phyloP scores from a whole-genome alignment of 2,113 vertebrate species.

The Bubo bubo region DNA sequence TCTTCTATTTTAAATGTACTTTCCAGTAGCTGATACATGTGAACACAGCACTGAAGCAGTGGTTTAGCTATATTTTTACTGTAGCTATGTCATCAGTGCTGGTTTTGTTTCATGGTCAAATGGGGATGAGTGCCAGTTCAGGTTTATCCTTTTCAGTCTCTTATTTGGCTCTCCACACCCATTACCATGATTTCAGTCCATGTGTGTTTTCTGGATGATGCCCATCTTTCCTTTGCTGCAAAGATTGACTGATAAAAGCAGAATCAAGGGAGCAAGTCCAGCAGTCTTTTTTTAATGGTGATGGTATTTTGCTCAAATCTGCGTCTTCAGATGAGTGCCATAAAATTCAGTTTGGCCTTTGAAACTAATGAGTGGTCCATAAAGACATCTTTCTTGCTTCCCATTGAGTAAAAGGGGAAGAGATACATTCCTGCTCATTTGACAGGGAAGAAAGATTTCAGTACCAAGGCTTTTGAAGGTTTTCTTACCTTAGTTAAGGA shows the following conservation, averaged over 20 bases:
- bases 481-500: background rate
- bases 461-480: background rate
- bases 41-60: background rate
- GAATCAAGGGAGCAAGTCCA: background rate
- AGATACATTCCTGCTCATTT: background rate
- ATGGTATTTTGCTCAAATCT: background rate
- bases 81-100: background rate
- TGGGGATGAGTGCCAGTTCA: background rate
- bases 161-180: background rate
- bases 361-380: background rate
- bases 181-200: background rate
- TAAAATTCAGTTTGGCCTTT: background rate
- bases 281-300: background rate
- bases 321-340: background rate
- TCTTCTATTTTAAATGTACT: background rate
- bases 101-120: background rate
- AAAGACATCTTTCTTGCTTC: background rate
- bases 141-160: background rate
- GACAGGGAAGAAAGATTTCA: background rate
- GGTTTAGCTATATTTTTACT: background rate
- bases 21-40: background rate
- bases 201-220: background rate
- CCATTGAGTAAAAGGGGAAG: background rate
- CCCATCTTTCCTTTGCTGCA: background rate
- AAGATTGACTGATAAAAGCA: background rate